Evolutionary conservation across 2,888 invertebrate genomes (phyloP).

Genomic region (Protula sp.): DNA sequence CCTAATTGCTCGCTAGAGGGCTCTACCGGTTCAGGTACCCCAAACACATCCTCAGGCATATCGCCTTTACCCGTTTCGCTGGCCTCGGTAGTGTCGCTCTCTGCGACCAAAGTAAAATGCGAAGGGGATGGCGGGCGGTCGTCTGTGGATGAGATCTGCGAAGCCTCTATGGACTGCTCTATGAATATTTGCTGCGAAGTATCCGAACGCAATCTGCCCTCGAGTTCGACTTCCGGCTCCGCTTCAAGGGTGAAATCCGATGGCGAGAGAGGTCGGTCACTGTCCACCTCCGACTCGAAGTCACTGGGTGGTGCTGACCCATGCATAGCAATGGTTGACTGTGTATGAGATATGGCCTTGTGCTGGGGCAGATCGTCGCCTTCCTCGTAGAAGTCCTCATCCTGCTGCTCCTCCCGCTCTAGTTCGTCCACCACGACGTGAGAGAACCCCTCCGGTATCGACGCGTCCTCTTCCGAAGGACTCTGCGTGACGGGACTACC

Average conservation of each 20-base stretch:
- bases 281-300: constrained; percentile 1
- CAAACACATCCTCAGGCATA: constrained; percentile 13
- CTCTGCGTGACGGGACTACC: constrained; percentile 26
- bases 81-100: neutral
- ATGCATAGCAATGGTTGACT: constrained; percentile 29
- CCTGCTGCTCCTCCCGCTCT: constrained; percentile 2
- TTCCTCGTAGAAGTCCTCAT: neutral
- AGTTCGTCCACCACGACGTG: constrained; percentile 6
- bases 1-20: neutral
- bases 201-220: constrained; percentile 37
- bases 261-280: constrained; percentile 37
- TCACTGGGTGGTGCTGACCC: constrained; percentile 30
- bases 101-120: constrained; percentile 41
- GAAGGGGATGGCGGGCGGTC: constrained; percentile 49
- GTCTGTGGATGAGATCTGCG: constrained; percentile 9
- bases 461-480: constrained; percentile 16
- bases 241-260: constrained; percentile 40
- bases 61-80: no score
- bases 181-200: constrained; percentile 46
- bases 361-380: constrained; percentile 4
- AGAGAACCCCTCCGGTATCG: constrained; percentile 4
- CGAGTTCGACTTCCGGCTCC: constrained; percentile 29
- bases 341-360: constrained; percentile 20
- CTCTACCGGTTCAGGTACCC: constrained; percentile 12
- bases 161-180: constrained; percentile 36